Evolutionary conservation across 1,140 invertebrate species (phyloP).

Genomic region (Branchinecta lynchi): DNA sequence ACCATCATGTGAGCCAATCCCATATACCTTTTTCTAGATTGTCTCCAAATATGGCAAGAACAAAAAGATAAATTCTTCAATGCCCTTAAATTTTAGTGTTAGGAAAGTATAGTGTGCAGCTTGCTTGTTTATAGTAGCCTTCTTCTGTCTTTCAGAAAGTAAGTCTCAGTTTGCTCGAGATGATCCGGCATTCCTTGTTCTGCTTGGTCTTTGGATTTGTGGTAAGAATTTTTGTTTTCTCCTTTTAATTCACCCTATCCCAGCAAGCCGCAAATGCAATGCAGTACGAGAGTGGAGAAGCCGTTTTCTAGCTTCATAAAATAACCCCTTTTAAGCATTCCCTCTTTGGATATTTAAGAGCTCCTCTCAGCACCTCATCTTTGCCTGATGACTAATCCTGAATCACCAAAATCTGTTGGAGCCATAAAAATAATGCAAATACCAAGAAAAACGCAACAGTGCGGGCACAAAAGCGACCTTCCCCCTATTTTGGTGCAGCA

Average conservation of each 20-base stretch:
- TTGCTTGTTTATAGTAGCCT: not conserved
- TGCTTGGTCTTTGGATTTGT: slow-evolving; percentile 70
- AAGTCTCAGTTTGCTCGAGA: slow-evolving; percentile 98
- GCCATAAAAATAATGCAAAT: no score
- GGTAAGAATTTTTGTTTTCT: slow-evolving; percentile 36
- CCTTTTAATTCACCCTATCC: not conserved
- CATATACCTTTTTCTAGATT: not conserved
- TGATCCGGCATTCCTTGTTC: slow-evolving; percentile 94
- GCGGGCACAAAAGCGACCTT: no score
- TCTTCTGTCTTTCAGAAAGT: slow-evolving; percentile 60
- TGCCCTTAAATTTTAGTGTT: slow-evolving; percentile 16
- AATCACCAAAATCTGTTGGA: no score
- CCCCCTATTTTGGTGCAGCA: no score
- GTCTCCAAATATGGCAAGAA: not conserved
- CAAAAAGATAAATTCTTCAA: not conserved
- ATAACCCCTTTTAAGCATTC: no score
- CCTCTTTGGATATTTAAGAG: no score
- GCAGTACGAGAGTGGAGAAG: no score
- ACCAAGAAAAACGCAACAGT: no score
- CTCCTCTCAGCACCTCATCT: no score
- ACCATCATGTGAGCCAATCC: not conserved
- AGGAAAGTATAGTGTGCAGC: no score
- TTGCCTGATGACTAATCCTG: no score
- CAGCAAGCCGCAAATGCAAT: not conserved
- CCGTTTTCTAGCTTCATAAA: no score